A percentile compares a stretch with the other conserved stretches of the same genome.
These are phyloP conservation scores for Passer domesticus DNA, from an alignment of 2,113 vertebrate species.

Conservation along the genomic window DNA sequence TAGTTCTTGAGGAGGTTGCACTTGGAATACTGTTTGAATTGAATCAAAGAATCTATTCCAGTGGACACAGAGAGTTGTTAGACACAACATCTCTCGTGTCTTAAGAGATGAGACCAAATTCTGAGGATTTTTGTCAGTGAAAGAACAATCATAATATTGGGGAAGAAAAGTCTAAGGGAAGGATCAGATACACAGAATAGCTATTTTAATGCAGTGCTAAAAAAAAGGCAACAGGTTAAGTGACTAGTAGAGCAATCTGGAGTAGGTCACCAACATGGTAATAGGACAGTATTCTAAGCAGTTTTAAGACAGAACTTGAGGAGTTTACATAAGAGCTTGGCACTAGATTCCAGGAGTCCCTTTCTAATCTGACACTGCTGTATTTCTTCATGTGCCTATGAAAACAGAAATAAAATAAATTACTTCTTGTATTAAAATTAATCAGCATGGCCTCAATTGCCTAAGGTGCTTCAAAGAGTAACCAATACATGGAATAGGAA, in stretches of 20 bases:
- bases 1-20: not conserved
- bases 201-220: not conserved
- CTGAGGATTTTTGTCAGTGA: not conserved
- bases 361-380: not conserved
- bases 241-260: not conserved
- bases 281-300: not conserved
- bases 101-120: not conserved
- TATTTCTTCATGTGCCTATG: not conserved
- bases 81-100: not conserved
- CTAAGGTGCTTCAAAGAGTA: not conserved
- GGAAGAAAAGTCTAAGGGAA: not conserved
- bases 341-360: not conserved
- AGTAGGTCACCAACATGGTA: not conserved
- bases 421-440: not conserved
- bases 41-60: not conserved
- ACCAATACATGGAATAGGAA: not conserved
- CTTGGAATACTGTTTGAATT: not conserved
- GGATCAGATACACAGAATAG: not conserved
- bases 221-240: not conserved
- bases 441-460: not conserved
- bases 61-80: not conserved
- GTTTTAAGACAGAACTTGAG: not conserved
- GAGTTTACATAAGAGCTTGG: not conserved
- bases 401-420: not conserved
- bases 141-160: not conserved